Evolutionary conservation across 2,888 invertebrate species (phyloP).

Genomic region (Amblyteles armatorius): DNA sequence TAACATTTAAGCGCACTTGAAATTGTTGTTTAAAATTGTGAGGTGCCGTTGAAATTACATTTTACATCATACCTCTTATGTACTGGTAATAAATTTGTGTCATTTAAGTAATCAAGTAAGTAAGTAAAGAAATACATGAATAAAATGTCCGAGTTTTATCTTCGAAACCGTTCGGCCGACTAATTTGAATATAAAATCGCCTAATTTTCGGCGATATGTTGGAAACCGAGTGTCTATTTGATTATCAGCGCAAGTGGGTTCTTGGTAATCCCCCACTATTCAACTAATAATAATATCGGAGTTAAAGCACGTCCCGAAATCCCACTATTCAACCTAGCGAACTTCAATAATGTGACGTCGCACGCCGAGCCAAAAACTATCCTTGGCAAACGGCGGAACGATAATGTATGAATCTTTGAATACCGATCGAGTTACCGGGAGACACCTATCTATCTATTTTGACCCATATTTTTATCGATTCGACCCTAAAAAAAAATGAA

Average conservation of each 20-base stretch:
- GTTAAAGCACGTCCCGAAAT: background rate
- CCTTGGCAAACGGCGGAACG: background rate
- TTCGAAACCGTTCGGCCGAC: background rate
- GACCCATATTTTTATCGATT: background rate
- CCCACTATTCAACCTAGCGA: background rate
- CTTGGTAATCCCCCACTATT: background rate
- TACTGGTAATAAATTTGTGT: too few species aligned
- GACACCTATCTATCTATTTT: background rate
- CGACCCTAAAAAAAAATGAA: too few species aligned
- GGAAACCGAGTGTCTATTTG: constrained; percentile 32
- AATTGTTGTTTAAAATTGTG: too few species aligned
- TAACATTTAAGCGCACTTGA: too few species aligned
- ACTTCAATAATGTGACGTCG: background rate
- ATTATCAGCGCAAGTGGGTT: constrained; percentile 41
- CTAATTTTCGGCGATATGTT: background rate
- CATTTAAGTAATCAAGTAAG: too few species aligned
- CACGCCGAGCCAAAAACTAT: background rate
- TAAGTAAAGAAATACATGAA: background rate
- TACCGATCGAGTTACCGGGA: background rate
- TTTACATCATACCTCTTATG: too few species aligned
- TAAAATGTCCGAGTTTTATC: constrained; percentile 43
- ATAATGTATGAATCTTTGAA: constrained; percentile 2
- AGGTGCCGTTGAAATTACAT: too few species aligned
- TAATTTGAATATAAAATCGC: constrained; percentile 33
- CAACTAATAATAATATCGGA: constrained; percentile 5